phyloP scores from a whole-genome alignment of 2,113 vertebrate genomes.

The Crotalus horridus region DNA sequence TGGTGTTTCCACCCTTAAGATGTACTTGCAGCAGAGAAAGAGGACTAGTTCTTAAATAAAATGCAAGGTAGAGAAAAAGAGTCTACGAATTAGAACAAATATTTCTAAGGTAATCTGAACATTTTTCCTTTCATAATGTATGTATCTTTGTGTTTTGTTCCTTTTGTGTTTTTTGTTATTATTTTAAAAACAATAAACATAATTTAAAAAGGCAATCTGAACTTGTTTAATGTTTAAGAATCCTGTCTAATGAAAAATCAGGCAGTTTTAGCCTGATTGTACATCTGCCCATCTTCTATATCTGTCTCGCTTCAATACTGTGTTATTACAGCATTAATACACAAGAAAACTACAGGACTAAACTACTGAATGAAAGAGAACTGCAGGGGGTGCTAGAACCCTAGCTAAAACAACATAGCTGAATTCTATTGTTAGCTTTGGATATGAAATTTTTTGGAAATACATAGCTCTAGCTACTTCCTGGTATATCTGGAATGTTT shows the following conservation, averaged over 20 bases:
- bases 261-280: background rate
- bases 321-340: background rate
- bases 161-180: background rate
- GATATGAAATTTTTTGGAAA: background rate
- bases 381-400: conserved; percentile 15
- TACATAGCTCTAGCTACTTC: background rate
- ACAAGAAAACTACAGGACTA: background rate
- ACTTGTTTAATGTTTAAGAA: background rate
- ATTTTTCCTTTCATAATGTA: background rate
- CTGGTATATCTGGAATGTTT: background rate
- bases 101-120: background rate
- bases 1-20: background rate
- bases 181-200: background rate
- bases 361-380: background rate
- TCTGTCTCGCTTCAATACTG: background rate
- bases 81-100: background rate
- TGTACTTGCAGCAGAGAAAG: background rate
- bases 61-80: background rate
- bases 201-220: background rate
- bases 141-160: background rate
- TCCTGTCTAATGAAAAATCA: background rate
- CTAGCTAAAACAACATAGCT: background rate
- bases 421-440: background rate
- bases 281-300: background rate
- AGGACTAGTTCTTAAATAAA: background rate